Conservation (phyloP, 1,140 invertebrate species). For the Drosophila pachea region DNA sequence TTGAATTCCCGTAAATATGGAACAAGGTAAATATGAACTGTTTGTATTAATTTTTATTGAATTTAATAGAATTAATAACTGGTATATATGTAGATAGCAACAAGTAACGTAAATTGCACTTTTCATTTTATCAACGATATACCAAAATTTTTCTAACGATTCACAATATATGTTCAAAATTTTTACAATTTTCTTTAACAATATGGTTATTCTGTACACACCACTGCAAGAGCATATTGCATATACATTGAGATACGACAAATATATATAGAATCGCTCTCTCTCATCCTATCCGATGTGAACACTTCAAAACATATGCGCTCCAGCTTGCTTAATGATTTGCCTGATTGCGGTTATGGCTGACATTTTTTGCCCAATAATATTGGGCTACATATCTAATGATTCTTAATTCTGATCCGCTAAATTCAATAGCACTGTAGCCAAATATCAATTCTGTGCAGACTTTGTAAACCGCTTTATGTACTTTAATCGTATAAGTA, state of each 20-base stretch:
- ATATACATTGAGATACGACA: conserved; percentile 22
- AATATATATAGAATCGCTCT: background rate
- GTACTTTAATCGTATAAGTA: conserved; percentile 41
- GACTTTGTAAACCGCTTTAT: conserved; percentile 28
- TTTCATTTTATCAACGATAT: conserved; percentile 47
- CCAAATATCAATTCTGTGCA: conserved; percentile 21
- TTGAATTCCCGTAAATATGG: background rate
- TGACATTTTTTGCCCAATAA: background rate
- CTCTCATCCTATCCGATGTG: background rate
- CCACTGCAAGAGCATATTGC: conserved; percentile 28
- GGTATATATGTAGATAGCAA: conserved; percentile 72
- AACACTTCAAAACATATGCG: conserved; percentile 19
- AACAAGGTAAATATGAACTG: background rate
- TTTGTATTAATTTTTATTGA: conserved; percentile 57
- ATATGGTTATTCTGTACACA: conserved; percentile 45
- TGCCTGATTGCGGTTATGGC: conserved; percentile 10
- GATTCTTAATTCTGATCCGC: background rate
- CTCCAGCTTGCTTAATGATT: conserved; percentile 15
- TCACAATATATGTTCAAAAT: conserved; percentile 62
- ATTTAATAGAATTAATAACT: conserved; percentile 73
- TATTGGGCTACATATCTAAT: conserved; percentile 1
- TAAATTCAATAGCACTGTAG: conserved; percentile 4
- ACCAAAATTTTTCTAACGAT: conserved; percentile 74
- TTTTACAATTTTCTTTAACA: conserved; percentile 48
- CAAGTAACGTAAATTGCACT: conserved; percentile 64